These are phyloP conservation scores for Slavum lentiscoides DNA, from an alignment of 2,888 invertebrate species.

Conservation along the genomic window DNA sequence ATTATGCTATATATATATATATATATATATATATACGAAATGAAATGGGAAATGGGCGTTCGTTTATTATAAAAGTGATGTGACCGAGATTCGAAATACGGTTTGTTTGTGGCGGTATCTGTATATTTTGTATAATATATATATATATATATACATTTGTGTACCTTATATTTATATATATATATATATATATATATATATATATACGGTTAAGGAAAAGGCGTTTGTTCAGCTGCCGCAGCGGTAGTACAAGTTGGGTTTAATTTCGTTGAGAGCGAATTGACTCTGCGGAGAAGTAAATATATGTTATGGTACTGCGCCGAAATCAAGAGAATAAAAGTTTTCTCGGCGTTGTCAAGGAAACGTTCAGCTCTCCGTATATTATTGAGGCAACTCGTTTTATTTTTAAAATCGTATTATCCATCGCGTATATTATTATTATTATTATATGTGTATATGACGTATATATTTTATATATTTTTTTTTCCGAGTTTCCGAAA, in stretches of 20 bases:
- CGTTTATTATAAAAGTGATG: constrained; percentile 20
- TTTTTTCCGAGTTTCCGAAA: too few species aligned
- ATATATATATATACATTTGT: neutral
- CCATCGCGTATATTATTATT: too few species aligned
- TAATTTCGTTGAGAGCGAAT: neutral
- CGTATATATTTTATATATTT: too few species aligned
- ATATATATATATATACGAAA: too few species aligned
- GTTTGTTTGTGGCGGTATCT: neutral
- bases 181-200: too few species aligned
- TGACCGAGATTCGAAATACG: constrained; percentile 16
- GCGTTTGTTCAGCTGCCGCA: too few species aligned
- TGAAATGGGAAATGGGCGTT: too few species aligned
- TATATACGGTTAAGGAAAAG: constrained; percentile 3
- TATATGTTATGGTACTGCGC: too few species aligned
- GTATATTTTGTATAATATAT: too few species aligned
- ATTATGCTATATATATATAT: too few species aligned
- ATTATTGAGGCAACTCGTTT: neutral
- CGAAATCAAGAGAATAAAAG: neutral
- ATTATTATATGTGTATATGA: too few species aligned
- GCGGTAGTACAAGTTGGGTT: constrained; percentile 1
- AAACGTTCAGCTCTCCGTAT: neutral
- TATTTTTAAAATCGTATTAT: neutral
- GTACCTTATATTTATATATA: neutral
- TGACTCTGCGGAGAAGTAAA: too few species aligned
- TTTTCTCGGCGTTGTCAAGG: constrained; percentile 4